Base-by-base conservation (phyloP, 2,797 vertebrate genomes). In the Lepilemur ruficaudatus region DNA sequence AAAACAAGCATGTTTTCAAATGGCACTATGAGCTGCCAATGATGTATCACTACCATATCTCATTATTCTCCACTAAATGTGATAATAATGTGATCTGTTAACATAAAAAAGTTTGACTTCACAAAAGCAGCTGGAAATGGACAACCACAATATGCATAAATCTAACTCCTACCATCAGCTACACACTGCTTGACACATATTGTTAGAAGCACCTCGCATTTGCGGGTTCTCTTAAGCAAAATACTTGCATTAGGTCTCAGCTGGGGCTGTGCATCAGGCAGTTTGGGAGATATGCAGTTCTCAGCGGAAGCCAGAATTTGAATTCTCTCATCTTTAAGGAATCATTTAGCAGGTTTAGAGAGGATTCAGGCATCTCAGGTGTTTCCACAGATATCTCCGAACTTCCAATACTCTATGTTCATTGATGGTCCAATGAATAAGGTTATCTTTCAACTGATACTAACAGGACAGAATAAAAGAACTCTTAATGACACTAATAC, bases 51-150 rank as follows among this genome's bases (percentile, higher is more conserved):
- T 98, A 94, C 92, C 96, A 95, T 96, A 96, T 98, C 97, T 96
- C 96, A 96, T 98, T 98, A 25, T 97, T 98, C 96, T 97, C 98
- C 65, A 94, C 97, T 98, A 98, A 98, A 98, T 98, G 97, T 96
- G 98, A 96, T 98, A 97, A 97, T 98, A 98, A 98, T 98, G 97
- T 98, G 98, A 97, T 98, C 96, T 97, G 97, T 98, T 98, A 98
- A 97, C 96, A 98, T 98, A 98, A 98, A 98, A 97, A 98, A 98
- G 98, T 98, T 98, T 98, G 97, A 95, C 98, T 98, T 98, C 98
- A 97, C 81, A 96, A 97, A 98, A 98, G 97, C 98, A 98, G 98
- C 98, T 98, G 98, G 98, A 98, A 98, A 96, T 87, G 94, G 97
- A 98, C 98, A 98, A 98, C 97, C 93, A 97, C 94, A 98, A 98